Base-by-base conservation (phyloP, 2,113 vertebrate species). In the Deroptyus accipitrinus region DNA sequence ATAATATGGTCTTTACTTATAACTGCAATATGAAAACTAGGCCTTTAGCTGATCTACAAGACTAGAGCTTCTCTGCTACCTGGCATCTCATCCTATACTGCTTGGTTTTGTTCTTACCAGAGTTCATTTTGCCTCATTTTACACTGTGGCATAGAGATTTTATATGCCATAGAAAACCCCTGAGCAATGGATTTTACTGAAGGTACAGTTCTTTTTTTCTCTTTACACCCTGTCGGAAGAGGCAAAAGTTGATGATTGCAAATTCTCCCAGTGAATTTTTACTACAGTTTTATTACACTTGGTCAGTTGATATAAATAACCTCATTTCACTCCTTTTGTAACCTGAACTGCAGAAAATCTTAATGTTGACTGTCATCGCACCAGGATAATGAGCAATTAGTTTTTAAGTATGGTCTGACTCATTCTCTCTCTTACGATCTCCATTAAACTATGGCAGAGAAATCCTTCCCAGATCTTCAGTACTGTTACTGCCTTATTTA, bases 251-350 rank as follows among this genome's bases (percentile, higher is more conserved):
- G 82, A 62, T 51, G 11, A 55, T 6, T 86, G 24, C 49, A 67
- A 35, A 61, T 86, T 77, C 39, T 83, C 49, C 37, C 30, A 15
- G 30, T 20, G 48, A 74, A 25, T 63, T 94, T 92, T 90, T 83
- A 27, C 44, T 78, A 5, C 37, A 11, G 20, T 61, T 88, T 74
- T 68, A 48, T 78, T 92, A 48, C 37, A 4, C 19, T 92, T 17
- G 73, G 37, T 63, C 80, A 88, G 59, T 61, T 83, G 85, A 90
- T 90, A 72, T 73, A 94, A 92, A 90, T 46, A 88, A 80, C 23
- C 2, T 1, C 20, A 31, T 94, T 94, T 86, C 41, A 33, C 55
- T 42, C 28, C 68, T 94, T 67, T 31, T 39, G 41, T 77, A 84
- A 83, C 55, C 55, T 67, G 75, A 91, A 78, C 7, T n/a, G 72